phyloP scores from a whole-genome alignment of 2,888 invertebrate genomes.

The Ormyrus rosae region DNA sequence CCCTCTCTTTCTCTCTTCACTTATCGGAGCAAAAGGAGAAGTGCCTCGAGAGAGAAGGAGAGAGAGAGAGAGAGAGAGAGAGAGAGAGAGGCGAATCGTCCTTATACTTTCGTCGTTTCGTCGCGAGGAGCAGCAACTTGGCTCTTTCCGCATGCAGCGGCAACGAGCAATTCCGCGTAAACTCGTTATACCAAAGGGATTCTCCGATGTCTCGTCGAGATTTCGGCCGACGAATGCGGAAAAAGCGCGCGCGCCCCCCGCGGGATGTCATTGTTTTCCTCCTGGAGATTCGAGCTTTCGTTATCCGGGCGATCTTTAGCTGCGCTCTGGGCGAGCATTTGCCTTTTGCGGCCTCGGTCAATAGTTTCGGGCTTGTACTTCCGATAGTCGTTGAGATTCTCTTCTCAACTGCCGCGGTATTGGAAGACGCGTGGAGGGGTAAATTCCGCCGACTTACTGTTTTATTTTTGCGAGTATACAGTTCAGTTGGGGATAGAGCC shows the following conservation, averaged over 20 bases:
- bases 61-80: neutral
- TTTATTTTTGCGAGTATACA: too few species aligned
- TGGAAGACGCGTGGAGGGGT: too few species aligned
- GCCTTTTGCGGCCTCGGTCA: too few species aligned
- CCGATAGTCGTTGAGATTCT: too few species aligned
- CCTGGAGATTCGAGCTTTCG: neutral
- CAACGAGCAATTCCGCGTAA: slow-evolving; percentile 60
- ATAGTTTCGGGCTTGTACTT: too few species aligned
- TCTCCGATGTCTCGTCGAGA: slow-evolving; percentile 54
- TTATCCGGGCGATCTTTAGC: slow-evolving; percentile 36
- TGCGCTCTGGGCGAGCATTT: too few species aligned
- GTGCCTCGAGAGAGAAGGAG: neutral
- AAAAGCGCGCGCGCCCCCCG: slow-evolving; percentile 16
- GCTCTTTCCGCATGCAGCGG: neutral
- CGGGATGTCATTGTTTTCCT: slow-evolving; percentile 45
- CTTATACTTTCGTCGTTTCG: slow-evolving; percentile 37
- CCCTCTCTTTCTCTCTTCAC: slow-evolving; percentile 33
- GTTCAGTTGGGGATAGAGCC: too few species aligned
- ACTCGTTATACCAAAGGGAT: slow-evolving; percentile 58
- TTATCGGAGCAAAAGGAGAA: slow-evolving; percentile 39
- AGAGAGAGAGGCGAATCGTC: slow-evolving; percentile 27
- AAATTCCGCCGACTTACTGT: too few species aligned
- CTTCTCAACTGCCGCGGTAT: too few species aligned
- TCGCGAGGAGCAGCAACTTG: slow-evolving; percentile 15
- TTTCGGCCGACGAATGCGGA: slow-evolving; percentile 40